These are phyloP conservation scores for Gnathonemus longibarbis DNA, from an alignment of 2,113 vertebrate genomes.

Conservation along the genomic window DNA sequence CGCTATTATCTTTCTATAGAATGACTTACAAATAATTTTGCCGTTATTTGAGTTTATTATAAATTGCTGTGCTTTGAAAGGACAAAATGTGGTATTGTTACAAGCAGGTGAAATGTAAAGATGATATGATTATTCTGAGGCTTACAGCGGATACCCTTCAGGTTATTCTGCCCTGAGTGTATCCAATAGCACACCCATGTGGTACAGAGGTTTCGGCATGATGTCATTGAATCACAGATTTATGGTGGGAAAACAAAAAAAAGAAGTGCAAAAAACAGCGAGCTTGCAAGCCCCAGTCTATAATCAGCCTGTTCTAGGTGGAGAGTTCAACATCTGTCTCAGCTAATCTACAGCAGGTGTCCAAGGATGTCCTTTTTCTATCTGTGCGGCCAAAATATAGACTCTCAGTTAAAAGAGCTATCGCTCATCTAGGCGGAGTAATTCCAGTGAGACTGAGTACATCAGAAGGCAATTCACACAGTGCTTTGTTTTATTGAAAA, in stretches of 20 bases:
- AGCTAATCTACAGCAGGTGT: slow-evolving; percentile 1
- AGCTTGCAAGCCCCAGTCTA: not conserved
- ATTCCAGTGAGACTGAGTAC: not conserved
- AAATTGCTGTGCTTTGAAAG: not conserved
- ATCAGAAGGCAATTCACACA: not conserved
- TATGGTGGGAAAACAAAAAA: not conserved
- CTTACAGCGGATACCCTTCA: not conserved
- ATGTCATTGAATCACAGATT: not conserved
- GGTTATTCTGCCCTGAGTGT: not conserved
- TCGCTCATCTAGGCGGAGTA: not conserved
- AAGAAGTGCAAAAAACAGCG: not conserved
- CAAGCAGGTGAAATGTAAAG: not conserved
- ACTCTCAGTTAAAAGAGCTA: not conserved
- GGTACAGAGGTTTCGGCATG: not conserved
- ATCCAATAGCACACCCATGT: not conserved
- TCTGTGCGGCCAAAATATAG: not conserved
- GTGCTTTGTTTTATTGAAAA: not conserved
- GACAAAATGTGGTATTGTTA: not conserved
- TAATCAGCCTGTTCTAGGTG: not conserved
- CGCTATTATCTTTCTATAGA: not conserved
- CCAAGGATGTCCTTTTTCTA: not conserved
- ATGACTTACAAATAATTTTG: not conserved
- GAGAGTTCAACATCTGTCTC: not conserved
- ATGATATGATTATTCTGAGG: not conserved
- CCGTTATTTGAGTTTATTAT: not conserved